Evolutionary conservation across 1,140 invertebrate species (phyloP), one percentile per base, ranked within the genome.

Genomic region (Drosophila pseudoananassae): DNA sequence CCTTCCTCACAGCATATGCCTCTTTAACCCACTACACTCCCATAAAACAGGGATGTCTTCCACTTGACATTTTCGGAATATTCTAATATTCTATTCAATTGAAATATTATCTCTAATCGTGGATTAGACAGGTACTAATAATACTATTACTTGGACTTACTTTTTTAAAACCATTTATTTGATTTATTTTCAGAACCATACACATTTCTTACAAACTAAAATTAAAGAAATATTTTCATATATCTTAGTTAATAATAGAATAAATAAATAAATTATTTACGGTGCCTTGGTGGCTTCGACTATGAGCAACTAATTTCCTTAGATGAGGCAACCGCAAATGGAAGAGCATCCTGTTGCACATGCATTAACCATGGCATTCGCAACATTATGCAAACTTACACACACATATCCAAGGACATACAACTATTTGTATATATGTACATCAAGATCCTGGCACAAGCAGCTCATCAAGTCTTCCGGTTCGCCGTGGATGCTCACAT

Each of bases 361-460:
- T 69, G 65, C 65, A 69, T 69, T 69, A 69, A 69, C 65, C 65
- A 69, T 69, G 63, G 65, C 63, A 69, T 55, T 68, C 65, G 55
- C 64, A 38, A 56, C 50, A 69, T 69, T 69, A 69, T 68, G 65
- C 65, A 56, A 68, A 69, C 63, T 69, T 69, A 69, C 51, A 31
- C 65, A 68, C 63, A 66, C 63, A 66, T 64, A 63, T 64, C 20
- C 59, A 1, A 9, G 17, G 12, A 36, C 10, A 14, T 15, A 40
- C 17, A 38, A n/a, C 15, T 10, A 58, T 20, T 33, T 12, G 40
- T 31, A 29, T 31, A 23, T 27, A 51, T 27, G 31, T 36, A 68
- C 7, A 47, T 45, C 17, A 20, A 46, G 43, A 69, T 66, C 40
- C 38, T 31, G 17, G 61, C 61, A 54, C 65, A 66, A 66, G 25